Evolutionary conservation across 2,797 vertebrate species (phyloP).

Genomic region (Enteromius anoplus): DNA sequence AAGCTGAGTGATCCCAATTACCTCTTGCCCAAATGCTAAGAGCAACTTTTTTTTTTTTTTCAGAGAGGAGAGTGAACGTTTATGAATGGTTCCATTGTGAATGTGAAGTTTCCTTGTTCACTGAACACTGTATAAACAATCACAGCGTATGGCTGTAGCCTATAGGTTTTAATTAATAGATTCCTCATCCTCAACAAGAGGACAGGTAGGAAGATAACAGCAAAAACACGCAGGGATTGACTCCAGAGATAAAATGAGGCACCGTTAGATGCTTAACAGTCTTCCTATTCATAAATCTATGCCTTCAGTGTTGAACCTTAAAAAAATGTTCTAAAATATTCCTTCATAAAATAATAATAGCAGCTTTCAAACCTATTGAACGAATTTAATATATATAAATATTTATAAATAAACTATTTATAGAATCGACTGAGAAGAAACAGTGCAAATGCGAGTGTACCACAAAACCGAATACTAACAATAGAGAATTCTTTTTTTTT

Average conservation of each 20-base stretch:
- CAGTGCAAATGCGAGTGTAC: too few species aligned
- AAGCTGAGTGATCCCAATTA: conserved; percentile 87
- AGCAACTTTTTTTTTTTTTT: conserved; percentile 70
- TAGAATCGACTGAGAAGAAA: too few species aligned
- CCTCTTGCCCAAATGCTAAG: conserved; percentile 82
- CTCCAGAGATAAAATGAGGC: conserved; percentile 29
- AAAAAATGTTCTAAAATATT: not conserved
- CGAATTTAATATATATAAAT: not conserved
- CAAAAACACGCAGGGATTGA: conserved; percentile 52
- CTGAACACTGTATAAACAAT: conserved; percentile 69
- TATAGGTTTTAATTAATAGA: conserved; percentile 77
- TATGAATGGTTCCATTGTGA: conserved; percentile 81
- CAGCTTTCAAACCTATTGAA: not conserved
- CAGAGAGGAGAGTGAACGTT: conserved; percentile 67
- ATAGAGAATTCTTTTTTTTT: too few species aligned
- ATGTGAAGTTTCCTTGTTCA: conserved; percentile 68
- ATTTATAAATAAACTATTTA: too few species aligned
- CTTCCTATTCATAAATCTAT: conserved; percentile 29
- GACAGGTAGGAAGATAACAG: conserved; percentile 68
- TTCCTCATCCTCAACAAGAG: conserved; percentile 70
- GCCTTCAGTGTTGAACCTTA: conserved; percentile 28
- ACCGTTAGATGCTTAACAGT: conserved; percentile 15
- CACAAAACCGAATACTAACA: too few species aligned
- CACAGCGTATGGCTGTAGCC: conserved; percentile 64
- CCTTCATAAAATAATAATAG: not conserved